Evolutionary conservation across 2,888 invertebrate genomes (phyloP).

Genomic region (Ophion costatus): DNA sequence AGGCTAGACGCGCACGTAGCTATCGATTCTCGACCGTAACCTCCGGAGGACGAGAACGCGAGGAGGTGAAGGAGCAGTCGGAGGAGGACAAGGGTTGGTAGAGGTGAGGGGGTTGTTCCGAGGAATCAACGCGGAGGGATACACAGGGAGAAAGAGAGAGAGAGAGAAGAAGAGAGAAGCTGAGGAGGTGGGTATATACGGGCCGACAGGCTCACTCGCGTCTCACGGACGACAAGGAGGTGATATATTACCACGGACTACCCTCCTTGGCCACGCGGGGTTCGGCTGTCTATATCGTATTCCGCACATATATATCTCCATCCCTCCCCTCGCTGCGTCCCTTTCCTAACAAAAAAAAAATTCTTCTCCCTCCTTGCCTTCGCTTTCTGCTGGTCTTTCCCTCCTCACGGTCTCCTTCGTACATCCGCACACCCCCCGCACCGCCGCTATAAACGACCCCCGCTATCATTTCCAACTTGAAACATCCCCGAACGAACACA

Average conservation of each 20-base stretch:
- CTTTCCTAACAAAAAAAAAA: constrained; percentile 29
- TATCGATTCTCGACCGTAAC: constrained; percentile 76
- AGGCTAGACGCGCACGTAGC: constrained; percentile 55
- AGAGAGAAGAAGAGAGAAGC: constrained; percentile 61
- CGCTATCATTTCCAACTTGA: constrained; percentile 66
- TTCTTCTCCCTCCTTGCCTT: constrained; percentile 45
- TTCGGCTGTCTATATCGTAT: constrained; percentile 10
- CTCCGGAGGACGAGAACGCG: constrained; percentile 61
- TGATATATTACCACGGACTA: constrained; percentile 82
- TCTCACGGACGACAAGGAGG: constrained; percentile 81
- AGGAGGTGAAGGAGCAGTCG: constrained; percentile 44
- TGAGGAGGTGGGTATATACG: constrained; percentile 73
- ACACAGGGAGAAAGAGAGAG: constrained; percentile 56
- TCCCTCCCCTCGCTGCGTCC: constrained; percentile 52
- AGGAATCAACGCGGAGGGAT: constrained; percentile 53
- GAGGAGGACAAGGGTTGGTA: constrained; percentile 46
- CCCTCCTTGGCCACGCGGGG: constrained; percentile 69
- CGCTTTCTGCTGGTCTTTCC: constrained; percentile 27
- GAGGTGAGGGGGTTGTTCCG: constrained; percentile 21
- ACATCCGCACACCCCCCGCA: constrained; percentile 51
- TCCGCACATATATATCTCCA: constrained; percentile 26
- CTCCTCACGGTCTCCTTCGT: constrained; percentile 36
- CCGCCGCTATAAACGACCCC: constrained; percentile 67
- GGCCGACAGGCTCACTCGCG: constrained; percentile 81
- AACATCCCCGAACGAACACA: background rate